phyloP scores from a whole-genome alignment of 2,113 vertebrate genomes.

The Bucco capensis region DNA sequence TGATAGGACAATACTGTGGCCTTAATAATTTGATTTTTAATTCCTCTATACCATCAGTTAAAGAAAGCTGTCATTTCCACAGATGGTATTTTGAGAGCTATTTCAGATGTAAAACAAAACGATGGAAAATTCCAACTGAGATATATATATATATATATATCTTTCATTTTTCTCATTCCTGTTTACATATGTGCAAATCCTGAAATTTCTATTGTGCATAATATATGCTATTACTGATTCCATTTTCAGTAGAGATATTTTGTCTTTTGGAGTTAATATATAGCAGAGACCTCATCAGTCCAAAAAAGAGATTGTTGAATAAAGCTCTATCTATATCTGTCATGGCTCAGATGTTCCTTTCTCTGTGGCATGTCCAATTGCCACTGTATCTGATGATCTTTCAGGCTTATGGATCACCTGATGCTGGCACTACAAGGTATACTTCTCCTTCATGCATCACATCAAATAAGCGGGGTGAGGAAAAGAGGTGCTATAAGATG shows the following conservation, averaged over 20 bases:
- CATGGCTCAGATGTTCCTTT: background rate
- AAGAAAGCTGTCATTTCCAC: background rate
- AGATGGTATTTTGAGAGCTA: background rate
- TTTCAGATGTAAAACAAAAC: background rate
- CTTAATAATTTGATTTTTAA: background rate
- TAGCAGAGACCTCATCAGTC: background rate
- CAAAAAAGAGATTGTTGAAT: background rate
- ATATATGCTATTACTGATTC: background rate
- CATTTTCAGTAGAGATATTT: background rate
- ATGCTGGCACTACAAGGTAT: rapidly evolving
- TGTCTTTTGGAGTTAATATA: background rate
- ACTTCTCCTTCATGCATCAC: background rate
- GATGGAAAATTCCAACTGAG: background rate
- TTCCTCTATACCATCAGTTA: background rate
- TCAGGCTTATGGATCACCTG: background rate
- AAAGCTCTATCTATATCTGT: background rate
- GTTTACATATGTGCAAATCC: background rate
- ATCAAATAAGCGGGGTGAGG: background rate
- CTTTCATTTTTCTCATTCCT: background rate
- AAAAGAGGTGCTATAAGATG: background rate
- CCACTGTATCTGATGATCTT: background rate
- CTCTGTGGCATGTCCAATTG: background rate
- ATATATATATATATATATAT: background rate
- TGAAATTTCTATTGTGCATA: background rate
- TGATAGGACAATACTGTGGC: background rate